A percentile compares a stretch with the other conserved stretches of the same genome.
phyloP scores from a whole-genome alignment of 2,888 invertebrate species.

The Aricia artaxerxes region DNA sequence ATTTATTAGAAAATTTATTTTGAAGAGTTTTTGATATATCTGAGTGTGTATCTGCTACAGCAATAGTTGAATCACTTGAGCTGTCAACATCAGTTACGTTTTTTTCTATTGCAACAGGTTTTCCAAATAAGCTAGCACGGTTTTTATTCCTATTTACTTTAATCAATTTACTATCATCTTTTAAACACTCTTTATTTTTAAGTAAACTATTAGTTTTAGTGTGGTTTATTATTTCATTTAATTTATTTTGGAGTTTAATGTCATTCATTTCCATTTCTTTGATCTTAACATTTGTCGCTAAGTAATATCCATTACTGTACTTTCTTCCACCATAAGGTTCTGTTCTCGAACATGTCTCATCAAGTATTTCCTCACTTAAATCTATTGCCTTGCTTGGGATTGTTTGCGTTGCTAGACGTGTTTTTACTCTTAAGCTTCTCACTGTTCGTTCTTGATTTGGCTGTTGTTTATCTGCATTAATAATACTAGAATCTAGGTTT shows the following conservation, averaged over 20 bases:
- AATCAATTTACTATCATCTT: neutral
- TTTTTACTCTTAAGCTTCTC: conserved; percentile 20
- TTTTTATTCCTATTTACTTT: neutral
- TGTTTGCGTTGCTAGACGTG: neutral
- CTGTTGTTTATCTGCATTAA: neutral
- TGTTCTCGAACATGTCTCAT: conserved; percentile 53
- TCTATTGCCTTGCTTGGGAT: neutral
- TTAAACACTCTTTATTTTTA: conserved; percentile 33
- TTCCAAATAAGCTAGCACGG: neutral
- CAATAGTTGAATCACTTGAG: neutral
- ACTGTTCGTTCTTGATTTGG: neutral
- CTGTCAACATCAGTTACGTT: conserved; percentile 1
- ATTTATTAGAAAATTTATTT: conserved; percentile 46
- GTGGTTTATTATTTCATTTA: conserved; percentile 42
- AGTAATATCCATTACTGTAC: conserved; percentile 55
- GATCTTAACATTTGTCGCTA: conserved; percentile 57
- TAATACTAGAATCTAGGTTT: neutral
- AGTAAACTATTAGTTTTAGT: conserved; percentile 21
- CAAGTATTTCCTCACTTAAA: neutral
- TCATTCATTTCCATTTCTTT: conserved; percentile 64
- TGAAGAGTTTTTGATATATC: neutral
- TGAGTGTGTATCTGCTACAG: neutral
- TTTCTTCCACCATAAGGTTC: conserved; percentile 55
- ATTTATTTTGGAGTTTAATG: conserved; percentile 51
- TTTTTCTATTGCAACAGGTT: conserved; percentile 16